Conservation (phyloP, 2,797 vertebrate genomes). For the Falco naumanni region DNA sequence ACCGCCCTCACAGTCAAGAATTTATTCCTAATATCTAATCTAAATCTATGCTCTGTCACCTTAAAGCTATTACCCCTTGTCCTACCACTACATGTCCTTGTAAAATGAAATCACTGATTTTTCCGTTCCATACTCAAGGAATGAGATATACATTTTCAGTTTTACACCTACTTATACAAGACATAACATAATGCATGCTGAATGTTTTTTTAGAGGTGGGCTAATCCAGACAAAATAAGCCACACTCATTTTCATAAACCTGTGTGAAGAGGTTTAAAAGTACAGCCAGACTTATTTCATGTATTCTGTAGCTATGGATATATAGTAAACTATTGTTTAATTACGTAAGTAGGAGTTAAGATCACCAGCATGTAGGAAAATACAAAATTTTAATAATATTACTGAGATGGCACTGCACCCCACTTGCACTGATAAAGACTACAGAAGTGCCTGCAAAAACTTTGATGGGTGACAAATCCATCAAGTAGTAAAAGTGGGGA, state of each 20-base stretch:
- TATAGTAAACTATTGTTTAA: background rate
- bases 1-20: background rate
- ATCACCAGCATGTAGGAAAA: background rate
- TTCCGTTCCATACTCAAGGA: background rate
- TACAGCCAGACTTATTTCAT: background rate
- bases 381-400: background rate
- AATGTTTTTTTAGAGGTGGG: background rate
- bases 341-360: background rate
- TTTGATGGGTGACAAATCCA: background rate
- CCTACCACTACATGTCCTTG: background rate
- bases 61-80: background rate
- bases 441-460: background rate
- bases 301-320: background rate
- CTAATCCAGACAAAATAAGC: background rate
- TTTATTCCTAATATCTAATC: background rate
- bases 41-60: background rate
- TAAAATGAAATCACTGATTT: background rate
- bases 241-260: background rate
- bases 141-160: background rate
- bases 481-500: background rate
- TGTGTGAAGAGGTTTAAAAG: background rate
- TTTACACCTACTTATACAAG: background rate
- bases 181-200: background rate
- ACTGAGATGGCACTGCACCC: background rate
- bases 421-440: background rate